phyloP scores from a whole-genome alignment of 2,888 invertebrate genomes.

The Harpagoxenus sublaevis region DNA sequence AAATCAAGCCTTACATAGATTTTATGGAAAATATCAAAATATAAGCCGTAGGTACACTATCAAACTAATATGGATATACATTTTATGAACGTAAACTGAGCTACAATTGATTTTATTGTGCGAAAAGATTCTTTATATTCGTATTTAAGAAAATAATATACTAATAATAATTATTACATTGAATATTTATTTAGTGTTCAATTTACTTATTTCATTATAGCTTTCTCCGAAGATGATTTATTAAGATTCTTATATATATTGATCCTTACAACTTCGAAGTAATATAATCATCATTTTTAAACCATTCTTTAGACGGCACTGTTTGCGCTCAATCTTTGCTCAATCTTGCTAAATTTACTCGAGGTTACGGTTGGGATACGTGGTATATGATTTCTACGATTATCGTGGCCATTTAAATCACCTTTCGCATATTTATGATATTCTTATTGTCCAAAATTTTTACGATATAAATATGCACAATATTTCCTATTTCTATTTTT shows the following conservation, averaged over 20 bases:
- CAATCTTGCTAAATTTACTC: slow-evolving; percentile 5
- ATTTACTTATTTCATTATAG: background rate
- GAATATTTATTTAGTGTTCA: background rate
- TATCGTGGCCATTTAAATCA: background rate
- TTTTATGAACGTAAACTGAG: background rate
- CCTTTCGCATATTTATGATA: background rate
- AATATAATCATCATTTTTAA: background rate
- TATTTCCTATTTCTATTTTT: background rate
- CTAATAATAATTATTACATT: background rate
- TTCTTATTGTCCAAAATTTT: background rate
- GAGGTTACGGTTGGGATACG: background rate
- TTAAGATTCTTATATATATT: background rate
- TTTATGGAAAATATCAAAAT: background rate
- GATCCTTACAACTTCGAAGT: background rate
- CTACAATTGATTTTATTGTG: background rate
- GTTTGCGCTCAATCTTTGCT: background rate
- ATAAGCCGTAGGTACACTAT: background rate
- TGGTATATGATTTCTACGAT: background rate
- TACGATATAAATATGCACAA: background rate
- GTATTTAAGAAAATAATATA: background rate
- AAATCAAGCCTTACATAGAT: background rate
- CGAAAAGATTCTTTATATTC: background rate
- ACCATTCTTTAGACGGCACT: background rate
- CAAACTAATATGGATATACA: background rate
- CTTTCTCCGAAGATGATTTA: background rate